Conservation (phyloP, 2,113 vertebrate genomes). For the Oreochromis tanganicae region DNA sequence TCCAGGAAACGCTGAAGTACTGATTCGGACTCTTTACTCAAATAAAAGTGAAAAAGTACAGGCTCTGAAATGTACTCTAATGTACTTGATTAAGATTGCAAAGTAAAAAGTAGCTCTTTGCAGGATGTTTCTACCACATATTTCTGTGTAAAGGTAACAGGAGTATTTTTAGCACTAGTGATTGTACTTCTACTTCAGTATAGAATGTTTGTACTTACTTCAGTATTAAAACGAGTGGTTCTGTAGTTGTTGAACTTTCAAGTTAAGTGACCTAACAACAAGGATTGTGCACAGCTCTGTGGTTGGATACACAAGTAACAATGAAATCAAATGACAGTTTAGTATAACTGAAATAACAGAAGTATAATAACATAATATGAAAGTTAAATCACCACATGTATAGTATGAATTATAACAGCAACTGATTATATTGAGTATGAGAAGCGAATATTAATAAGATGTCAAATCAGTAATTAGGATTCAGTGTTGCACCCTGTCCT, state of each 20-base stretch:
- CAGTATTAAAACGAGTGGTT: background rate
- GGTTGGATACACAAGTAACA: background rate
- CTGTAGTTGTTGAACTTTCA: background rate
- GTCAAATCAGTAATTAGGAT: background rate
- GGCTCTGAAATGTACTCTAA: background rate
- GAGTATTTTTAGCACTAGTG: background rate
- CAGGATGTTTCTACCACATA: background rate
- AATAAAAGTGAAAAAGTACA: background rate
- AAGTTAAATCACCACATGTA: background rate
- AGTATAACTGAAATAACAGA: background rate
- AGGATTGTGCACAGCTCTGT: background rate
- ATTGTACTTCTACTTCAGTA: background rate
- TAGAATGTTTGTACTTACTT: background rate
- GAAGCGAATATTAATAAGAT: background rate
- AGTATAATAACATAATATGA: background rate
- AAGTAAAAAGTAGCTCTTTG: background rate
- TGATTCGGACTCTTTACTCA: background rate
- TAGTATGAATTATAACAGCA: background rate
- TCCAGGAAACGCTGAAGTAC: background rate
- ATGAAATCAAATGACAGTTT: background rate
- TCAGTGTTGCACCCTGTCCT: background rate
- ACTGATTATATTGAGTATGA: rapidly evolving
- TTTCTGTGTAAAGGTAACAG: background rate
- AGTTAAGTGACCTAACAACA: background rate
- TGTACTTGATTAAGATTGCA: background rate